Percentiles rank a stretch among this genome's conserved stretches.
phyloP scores from a whole-genome alignment of 2,888 invertebrate species.

The Eupithecia exiguata region DNA sequence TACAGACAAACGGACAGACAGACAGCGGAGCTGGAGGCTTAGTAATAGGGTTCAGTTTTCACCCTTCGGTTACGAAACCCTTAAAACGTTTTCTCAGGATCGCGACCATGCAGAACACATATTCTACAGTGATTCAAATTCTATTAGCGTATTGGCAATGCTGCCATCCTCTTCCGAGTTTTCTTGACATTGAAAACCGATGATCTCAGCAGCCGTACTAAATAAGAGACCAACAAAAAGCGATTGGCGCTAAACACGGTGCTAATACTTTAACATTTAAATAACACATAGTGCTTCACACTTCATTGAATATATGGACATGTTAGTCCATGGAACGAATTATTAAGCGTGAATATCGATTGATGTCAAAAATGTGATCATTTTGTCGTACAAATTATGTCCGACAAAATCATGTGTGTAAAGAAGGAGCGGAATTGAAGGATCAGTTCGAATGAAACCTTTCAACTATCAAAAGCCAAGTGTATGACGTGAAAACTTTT shows the following conservation, averaged over 20 bases:
- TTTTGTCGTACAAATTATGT: neutral
- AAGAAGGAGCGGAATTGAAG: neutral
- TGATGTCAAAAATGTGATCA: neutral
- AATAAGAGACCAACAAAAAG: slow-evolving; percentile 22
- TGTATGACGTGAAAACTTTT: neutral
- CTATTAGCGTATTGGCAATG: slow-evolving; percentile 23
- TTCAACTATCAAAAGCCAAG: neutral
- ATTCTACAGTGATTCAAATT: slow-evolving; percentile 20
- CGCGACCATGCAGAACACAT: neutral
- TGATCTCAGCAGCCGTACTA: slow-evolving; percentile 25
- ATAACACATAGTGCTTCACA: slow-evolving; percentile 28
- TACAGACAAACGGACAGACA: too few species aligned
- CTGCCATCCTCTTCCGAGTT: slow-evolving; percentile 24
- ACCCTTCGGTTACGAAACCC: too few species aligned
- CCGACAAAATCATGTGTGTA: neutral
- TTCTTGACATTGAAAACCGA: slow-evolving; percentile 32
- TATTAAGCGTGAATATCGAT: neutral
- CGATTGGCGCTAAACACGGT: slow-evolving; percentile 32
- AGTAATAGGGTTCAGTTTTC: too few species aligned
- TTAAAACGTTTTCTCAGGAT: neutral
- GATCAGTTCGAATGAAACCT: neutral
- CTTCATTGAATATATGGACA: slow-evolving; percentile 7
- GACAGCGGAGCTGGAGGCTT: too few species aligned
- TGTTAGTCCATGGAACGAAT: neutral
- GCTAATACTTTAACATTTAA: slow-evolving; percentile 29